Base-by-base conservation (phyloP, 2,888 invertebrate genomes). In the Noctuana brunneofusca region DNA sequence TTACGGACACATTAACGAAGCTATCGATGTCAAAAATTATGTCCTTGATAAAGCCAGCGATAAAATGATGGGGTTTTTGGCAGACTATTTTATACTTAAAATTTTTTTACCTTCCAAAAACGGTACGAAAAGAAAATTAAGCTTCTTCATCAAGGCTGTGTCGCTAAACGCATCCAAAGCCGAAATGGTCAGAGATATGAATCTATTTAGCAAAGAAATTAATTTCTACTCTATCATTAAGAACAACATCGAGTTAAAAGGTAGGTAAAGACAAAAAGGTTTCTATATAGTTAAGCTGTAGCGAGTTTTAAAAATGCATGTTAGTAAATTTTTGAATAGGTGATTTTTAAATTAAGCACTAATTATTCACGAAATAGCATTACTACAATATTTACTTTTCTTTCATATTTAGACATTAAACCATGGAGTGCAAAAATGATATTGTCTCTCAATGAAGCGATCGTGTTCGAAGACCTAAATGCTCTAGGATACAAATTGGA, bases 391-490 rank as follows among this genome's bases (percentile, higher is more conserved):
- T 43, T 43, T 8, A 8, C 18, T 43, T 48, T 22, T 46, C n/a
- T 48, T 48, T 24, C 22, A 14, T 22, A 14, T 83, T 53, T 66
- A 89, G 89, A 70, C 65, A 53, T 85, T 14, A 79, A 76, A 66
- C 79, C 83, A 4, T 91, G 88, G 87, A 81, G 87, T 64, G 75
- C 89, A 12, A 75, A 70, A 58, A 72, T 87, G 16, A 69, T 87
- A 50, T 73, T 80, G 22, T 58, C 68, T 16, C 66, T 87, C 14
- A 69, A 84, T 20, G 79, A 86, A 59, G 83, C 83, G 18, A 75
- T 91, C 64, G 82, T 92, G 0, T 87, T 90, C 64, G 86, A 92
- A 78, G 89, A 92, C 71, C 75, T 92, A 64, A 81, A 79, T 63
- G 75, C 73, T 6, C 64, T 74, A 14, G 71, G 83, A n/a, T 91